Evolutionary conservation across 2,113 vertebrate species (phyloP), one percentile per base, ranked within the genome.

Genomic region (Propithecus coquereli): DNA sequence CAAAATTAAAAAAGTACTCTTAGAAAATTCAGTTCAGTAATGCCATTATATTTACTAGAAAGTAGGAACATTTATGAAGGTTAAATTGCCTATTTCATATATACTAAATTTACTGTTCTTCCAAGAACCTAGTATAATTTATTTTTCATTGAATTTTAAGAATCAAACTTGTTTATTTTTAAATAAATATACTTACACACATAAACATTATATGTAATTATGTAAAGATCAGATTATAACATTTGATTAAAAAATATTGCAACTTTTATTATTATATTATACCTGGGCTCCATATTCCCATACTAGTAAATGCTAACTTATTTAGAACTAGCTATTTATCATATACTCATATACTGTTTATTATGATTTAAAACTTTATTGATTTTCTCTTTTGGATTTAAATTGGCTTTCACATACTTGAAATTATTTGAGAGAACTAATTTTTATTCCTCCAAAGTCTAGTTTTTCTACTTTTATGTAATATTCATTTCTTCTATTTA

Each of bases 381-480:
- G 57, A 61, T 76, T 92, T 96, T 83, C 8, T 65, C 52, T 54
- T 94, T 96, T 73, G n/a, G 74, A 74, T 45, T 80, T 65, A 83
- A 92, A 47, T 71, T n/a, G 8, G 22, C 37, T 76, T 94, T 91
- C 8, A 73, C 91, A 37, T 52, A 73, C 17, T 94, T 22, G 5
- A 95, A 59, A 73, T 93, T 43, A 96, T 81, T 89, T 91, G 70
- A 95, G 77, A 57, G 66, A 92, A 93, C 32, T 59, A 32, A 27
- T 77, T 91, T 37, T 95, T 92, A 85, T 66, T 22, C 66, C 59
- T 16, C 13, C 52, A 87, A 85, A 85, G 22, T 80, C 40, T 70
- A 37, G 45, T 94, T 96, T 43, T 93, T 20, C 34, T 77, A 57
- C 32, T 50, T 95, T 92, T 87, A 43, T 84, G 30, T 74, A 93